Evolutionary conservation across 2,888 invertebrate species (phyloP).

Genomic region (Caenorhabditis sp.): DNA sequence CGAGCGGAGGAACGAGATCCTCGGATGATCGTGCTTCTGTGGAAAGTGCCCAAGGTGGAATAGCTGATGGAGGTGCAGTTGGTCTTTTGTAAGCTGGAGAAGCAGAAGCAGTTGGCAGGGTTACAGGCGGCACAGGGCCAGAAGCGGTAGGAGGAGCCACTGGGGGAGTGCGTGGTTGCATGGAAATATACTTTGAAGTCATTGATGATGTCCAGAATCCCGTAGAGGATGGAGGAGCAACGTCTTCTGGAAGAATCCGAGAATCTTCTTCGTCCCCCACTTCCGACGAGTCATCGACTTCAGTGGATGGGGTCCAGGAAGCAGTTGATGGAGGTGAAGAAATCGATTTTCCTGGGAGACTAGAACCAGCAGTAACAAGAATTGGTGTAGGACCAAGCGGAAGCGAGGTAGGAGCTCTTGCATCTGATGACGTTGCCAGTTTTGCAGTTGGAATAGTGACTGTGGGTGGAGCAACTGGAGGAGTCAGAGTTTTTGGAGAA

Average conservation of each 20-base stretch:
- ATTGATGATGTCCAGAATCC: conserved; percentile 38
- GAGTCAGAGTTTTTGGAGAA: conserved; percentile 24
- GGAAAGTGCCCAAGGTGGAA: conserved; percentile 41
- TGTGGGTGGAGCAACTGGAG: conserved; percentile 6
- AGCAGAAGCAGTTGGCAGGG: conserved; percentile 18
- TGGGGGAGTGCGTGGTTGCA: conserved; percentile 4
- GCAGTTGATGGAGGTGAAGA: conserved; percentile 7
- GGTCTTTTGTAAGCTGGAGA: conserved; percentile 29
- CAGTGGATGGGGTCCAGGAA: conserved; percentile 14
- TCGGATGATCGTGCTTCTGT: conserved; percentile 16
- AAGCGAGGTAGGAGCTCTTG: background rate
- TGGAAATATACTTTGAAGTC: conserved; percentile 37
- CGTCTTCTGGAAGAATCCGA: conserved; percentile 18
- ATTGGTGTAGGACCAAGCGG: conserved; percentile 33
- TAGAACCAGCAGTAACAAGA: conserved; percentile 17
- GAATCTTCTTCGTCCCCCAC: conserved; percentile 34
- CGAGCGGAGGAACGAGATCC: conserved; percentile 2
- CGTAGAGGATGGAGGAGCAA: background rate
- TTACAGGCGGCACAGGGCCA: conserved; percentile 37
- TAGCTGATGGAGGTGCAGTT: conserved; percentile 43
- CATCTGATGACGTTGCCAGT: background rate
- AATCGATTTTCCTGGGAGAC: background rate
- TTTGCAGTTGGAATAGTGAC: background rate
- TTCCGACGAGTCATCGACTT: conserved; percentile 42
- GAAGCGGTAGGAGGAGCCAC: conserved; percentile 12